Percentiles rank a stretch among this genome's conserved stretches.
phyloP scores from a whole-genome alignment of 2,888 invertebrate genomes.

The Busseola fusca region DNA sequence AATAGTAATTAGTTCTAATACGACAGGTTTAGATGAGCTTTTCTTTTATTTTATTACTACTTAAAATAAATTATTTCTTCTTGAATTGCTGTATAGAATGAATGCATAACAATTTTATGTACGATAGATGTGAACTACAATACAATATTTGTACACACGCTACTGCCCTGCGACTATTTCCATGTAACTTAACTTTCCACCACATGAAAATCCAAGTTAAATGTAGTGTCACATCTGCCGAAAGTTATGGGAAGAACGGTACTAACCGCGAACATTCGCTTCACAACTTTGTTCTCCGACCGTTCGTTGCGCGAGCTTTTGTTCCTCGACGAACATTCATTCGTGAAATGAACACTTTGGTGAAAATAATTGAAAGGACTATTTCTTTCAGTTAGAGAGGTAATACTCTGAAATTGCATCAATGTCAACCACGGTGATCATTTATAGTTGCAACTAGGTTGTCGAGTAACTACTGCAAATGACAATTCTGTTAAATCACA shows the following conservation, averaged over 20 bases:
- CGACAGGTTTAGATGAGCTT: slow-evolving; percentile 15
- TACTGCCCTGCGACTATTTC: background rate
- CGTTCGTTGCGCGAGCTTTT: background rate
- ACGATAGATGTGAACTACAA: background rate
- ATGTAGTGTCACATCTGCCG: slow-evolving; percentile 1
- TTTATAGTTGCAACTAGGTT: background rate
- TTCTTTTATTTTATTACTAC: background rate
- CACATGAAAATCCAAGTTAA: slow-evolving; percentile 4
- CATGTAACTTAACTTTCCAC: background rate
- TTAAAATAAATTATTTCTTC: slow-evolving; percentile 14
- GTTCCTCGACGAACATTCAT: background rate
- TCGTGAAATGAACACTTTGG: background rate
- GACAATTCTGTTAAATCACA: background rate
- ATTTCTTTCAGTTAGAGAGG: background rate
- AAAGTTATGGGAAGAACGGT: background rate
- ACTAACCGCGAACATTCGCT: background rate
- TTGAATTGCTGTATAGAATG: slow-evolving; percentile 8
- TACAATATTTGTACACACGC: slow-evolving; percentile 2
- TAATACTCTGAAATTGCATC: background rate
- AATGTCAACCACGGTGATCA: background rate
- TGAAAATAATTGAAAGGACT: no score
- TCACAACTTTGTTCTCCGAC: background rate
- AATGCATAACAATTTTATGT: background rate
- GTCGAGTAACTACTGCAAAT: background rate
- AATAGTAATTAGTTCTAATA: no score